These are phyloP conservation scores for Hylia prasina DNA, from an alignment of 2,113 vertebrate species.

Conservation along the genomic window DNA sequence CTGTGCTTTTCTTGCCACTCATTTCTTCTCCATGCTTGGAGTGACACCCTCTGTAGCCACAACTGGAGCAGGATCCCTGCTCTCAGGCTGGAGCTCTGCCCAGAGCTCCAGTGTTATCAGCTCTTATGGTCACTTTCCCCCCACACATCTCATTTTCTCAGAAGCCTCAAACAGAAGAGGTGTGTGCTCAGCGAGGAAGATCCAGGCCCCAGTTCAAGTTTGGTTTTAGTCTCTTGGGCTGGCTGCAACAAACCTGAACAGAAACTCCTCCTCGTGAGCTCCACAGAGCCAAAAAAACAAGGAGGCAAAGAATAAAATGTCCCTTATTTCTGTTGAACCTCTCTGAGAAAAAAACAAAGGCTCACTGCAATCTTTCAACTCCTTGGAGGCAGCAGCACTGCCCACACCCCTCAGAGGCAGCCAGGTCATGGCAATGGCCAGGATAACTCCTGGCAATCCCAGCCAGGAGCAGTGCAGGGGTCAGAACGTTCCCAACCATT, in stretches of 20 bases:
- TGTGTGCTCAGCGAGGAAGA: not conserved
- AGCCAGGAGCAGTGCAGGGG: not conserved
- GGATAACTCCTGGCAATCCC: not conserved
- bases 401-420: not conserved
- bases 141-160: not conserved
- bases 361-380: not conserved
- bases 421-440: not conserved
- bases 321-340: not conserved
- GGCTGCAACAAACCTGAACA: not conserved
- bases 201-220: not conserved
- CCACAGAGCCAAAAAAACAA: not conserved
- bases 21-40: not conserved
- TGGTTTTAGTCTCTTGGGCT: not conserved
- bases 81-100: not conserved
- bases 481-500: not conserved
- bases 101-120: not conserved
- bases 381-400: not conserved
- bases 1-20: rapidly evolving
- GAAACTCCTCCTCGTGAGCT: not conserved
- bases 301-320: not conserved
- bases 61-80: not conserved
- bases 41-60: not conserved
- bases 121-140: not conserved
- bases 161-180: not conserved
- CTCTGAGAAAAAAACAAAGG: not conserved